Evolutionary conservation across 2,797 vertebrate genomes (phyloP).

Genomic region (Acipenser ruthenus): DNA sequence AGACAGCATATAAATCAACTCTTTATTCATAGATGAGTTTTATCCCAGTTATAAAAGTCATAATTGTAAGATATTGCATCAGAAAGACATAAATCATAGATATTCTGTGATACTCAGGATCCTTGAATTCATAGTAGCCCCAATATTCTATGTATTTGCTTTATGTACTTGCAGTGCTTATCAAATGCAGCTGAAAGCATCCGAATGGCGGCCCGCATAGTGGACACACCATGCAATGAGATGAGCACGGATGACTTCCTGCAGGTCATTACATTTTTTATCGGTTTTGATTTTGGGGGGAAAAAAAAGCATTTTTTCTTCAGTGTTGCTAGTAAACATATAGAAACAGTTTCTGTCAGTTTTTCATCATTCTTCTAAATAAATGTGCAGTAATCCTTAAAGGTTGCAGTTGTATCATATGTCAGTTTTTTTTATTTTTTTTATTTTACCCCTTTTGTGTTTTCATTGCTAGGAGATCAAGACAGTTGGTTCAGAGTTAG

Average conservation of each 20-base stretch:
- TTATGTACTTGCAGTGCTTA: slow-evolving; percentile 18
- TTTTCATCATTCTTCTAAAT: too few relatives aligned
- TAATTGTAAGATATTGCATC: too few relatives aligned
- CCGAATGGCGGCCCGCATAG: slow-evolving; percentile 20
- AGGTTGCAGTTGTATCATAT: too few relatives aligned
- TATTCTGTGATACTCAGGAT: too few relatives aligned
- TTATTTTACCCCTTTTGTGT: neutral
- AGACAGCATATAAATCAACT: too few relatives aligned
- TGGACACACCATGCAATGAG: slow-evolving; percentile 24
- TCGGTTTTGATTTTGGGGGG: neutral
- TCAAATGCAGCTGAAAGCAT: slow-evolving; percentile 21
- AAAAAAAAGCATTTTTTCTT: neutral
- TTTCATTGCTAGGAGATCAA: slow-evolving; percentile 18
- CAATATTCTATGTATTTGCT: neutral
- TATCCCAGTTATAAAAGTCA: too few relatives aligned
- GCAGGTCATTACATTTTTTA: slow-evolving; percentile 10
- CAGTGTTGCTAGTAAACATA: neutral
- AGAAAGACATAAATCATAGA: too few relatives aligned
- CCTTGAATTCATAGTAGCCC: too few relatives aligned
- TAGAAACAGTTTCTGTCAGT: neutral
- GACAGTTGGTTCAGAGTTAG: slow-evolving; percentile 19
- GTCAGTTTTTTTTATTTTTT: neutral
- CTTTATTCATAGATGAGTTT: too few relatives aligned
- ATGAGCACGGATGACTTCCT: slow-evolving; percentile 27
- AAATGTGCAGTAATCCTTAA: too few relatives aligned